These are phyloP conservation scores for Gadus chalcogrammus DNA, from an alignment of 2,113 vertebrate species.

Conservation along the genomic window DNA sequence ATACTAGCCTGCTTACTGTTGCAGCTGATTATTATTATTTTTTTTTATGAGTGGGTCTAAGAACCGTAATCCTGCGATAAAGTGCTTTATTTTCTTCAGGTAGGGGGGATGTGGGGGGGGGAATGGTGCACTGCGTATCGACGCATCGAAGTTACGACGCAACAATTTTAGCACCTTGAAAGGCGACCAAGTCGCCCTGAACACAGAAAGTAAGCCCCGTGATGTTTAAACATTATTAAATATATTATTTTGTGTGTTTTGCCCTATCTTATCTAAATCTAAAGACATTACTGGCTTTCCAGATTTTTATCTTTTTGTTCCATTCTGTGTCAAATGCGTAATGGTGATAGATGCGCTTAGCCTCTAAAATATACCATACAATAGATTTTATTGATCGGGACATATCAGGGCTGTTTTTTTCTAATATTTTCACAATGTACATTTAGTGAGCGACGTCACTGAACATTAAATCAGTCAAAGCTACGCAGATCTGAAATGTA, in stretches of 20 bases:
- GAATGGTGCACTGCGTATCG: background rate
- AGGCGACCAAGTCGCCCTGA: slow-evolving; percentile 36
- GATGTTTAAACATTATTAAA: background rate
- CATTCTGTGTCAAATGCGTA: slow-evolving; percentile 18
- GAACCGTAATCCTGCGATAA: too few species aligned
- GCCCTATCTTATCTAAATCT: background rate
- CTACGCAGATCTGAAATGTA: slow-evolving; percentile 78
- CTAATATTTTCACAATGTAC: slow-evolving; percentile 80
- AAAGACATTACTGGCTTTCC: background rate
- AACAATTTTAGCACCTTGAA: slow-evolving; percentile 63
- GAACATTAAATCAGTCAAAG: slow-evolving; percentile 82
- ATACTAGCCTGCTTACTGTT: too few species aligned
- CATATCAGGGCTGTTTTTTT: slow-evolving; percentile 67
- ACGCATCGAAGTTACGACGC: background rate
- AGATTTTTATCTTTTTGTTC: background rate
- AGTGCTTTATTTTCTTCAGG: too few species aligned
- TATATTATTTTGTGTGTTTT: background rate
- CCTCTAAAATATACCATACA: slow-evolving; percentile 80
- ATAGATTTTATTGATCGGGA: slow-evolving; percentile 80
- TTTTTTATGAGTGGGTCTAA: too few species aligned
- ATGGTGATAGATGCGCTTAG: slow-evolving; percentile 66
- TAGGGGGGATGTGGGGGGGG: too few species aligned
- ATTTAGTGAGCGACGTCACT: slow-evolving; percentile 80
- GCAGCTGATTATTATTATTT: too few species aligned
- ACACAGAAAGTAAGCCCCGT: background rate